Percentiles rank a stretch among this genome's conserved stretches.
phyloP scores from a whole-genome alignment of 2,113 vertebrate genomes.

The Trogon surrucura region DNA sequence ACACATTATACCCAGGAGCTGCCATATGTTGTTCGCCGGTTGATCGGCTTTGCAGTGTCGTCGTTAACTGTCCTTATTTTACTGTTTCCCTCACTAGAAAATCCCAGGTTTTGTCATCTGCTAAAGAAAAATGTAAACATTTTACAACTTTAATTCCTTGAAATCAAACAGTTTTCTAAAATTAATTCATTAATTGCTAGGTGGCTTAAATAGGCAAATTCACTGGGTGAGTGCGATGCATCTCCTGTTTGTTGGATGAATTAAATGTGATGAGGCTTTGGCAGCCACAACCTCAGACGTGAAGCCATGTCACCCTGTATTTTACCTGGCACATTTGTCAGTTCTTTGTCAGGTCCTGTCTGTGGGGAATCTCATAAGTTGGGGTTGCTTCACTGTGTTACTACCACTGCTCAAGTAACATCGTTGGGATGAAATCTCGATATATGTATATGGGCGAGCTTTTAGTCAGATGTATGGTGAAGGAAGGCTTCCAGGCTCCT shows the following conservation, averaged over 20 bases:
- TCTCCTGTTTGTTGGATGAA: too few relatives aligned
- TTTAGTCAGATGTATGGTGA: not conserved
- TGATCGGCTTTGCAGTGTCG: not conserved
- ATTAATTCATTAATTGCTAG: not conserved
- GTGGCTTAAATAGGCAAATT: not conserved
- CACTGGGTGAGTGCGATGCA: not conserved
- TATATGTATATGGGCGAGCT: rapidly evolving
- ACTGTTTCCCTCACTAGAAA: not conserved
- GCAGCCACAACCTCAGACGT: not conserved
- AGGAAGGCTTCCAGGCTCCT: not conserved
- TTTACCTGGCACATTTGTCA: not conserved
- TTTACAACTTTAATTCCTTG: not conserved
- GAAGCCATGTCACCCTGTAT: not conserved
- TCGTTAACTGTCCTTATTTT: not conserved
- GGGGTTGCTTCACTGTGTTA: not conserved
- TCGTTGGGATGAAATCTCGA: not conserved
- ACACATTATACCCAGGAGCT: not conserved
- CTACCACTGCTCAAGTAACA: not conserved
- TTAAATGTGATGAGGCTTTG: not conserved
- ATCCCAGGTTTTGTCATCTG: not conserved
- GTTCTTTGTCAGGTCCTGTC: not conserved
- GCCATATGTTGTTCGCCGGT: not conserved
- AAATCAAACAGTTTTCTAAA: not conserved
- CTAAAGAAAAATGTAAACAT: not conserved
- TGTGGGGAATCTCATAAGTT: not conserved